These are phyloP conservation scores for Mesaphorura yosii DNA, from an alignment of 1,140 invertebrate species.

Conservation along the genomic window DNA sequence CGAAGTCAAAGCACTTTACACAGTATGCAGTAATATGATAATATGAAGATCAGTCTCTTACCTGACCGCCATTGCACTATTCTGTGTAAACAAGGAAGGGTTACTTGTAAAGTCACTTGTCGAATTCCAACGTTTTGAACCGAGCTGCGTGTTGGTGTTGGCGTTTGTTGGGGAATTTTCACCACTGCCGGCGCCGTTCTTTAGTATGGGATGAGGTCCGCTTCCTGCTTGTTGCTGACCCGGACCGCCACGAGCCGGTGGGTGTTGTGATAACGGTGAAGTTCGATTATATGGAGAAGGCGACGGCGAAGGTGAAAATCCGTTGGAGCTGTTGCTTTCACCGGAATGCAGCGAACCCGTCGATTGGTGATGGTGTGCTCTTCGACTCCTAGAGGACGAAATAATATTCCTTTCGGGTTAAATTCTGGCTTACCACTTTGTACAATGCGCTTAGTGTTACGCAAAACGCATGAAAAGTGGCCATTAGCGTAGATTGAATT, in stretches of 20 bases:
- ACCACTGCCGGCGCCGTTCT: conserved; percentile 37
- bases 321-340: conserved; percentile 71
- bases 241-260: too few relatives aligned
- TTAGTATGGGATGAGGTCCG: conserved; percentile 34
- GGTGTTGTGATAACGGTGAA: conserved; percentile 35
- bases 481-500: too few relatives aligned
- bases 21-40: too few relatives aligned
- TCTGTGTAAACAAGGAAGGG: conserved; percentile 31
- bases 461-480: too few relatives aligned
- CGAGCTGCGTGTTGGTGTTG: conserved; percentile 34
- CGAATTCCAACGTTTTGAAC: conserved; percentile 71
- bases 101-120: conserved; percentile 59
- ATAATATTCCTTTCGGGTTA: not conserved
- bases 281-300: conserved; percentile 49
- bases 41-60: too few relatives aligned
- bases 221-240: too few relatives aligned
- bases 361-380: conserved; percentile 67
- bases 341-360: conserved; percentile 67
- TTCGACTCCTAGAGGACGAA: conserved; percentile 37
- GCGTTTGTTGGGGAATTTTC: conserved; percentile 31
- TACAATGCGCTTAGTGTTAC: too few relatives aligned
- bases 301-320: conserved; percentile 64
- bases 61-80: conserved; percentile 42
- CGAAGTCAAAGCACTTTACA: too few relatives aligned
- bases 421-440: too few relatives aligned